Evolutionary conservation across 2,797 vertebrate genomes (phyloP).

Genomic region (Neosalanx taihuensis): DNA sequence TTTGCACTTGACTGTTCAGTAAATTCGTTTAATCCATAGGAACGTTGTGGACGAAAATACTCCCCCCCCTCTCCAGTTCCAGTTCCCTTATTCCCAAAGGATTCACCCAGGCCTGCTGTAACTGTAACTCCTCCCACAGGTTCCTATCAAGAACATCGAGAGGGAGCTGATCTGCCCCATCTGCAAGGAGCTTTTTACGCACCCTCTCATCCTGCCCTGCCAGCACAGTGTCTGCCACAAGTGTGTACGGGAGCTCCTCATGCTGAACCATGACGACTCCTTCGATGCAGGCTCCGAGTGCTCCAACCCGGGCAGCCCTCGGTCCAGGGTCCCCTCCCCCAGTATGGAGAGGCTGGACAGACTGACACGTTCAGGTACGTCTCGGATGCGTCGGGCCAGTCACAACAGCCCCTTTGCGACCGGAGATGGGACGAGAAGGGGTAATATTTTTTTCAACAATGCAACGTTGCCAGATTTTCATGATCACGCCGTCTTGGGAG

Average conservation of each 20-base stretch:
- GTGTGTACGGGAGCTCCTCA: slow-evolving; percentile 90
- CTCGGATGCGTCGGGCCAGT: slow-evolving; percentile 2
- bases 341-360: slow-evolving; percentile 93
- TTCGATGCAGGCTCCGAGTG: slow-evolving; percentile 89
- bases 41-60: too few relatives aligned
- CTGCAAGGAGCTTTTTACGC: slow-evolving; percentile 95
- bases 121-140: slow-evolving; percentile 65
- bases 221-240: slow-evolving; percentile 97
- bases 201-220: slow-evolving; percentile 94
- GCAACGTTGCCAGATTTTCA: neutral
- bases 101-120: neutral
- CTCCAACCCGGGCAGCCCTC: slow-evolving; percentile 90
- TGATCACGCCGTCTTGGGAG: neutral
- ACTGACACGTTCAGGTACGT: slow-evolving; percentile 89
- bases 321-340: slow-evolving; percentile 80
- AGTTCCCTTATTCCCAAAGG: neutral
- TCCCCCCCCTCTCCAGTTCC: too few relatives aligned
- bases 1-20: neutral
- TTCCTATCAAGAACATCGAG: slow-evolving; percentile 93
- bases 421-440: neutral
- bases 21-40: neutral
- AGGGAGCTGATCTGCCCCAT: slow-evolving; percentile 95
- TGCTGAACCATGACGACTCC: slow-evolving; percentile 86
- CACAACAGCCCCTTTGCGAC: neutral
- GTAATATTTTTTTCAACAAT: neutral